These are phyloP conservation scores for Micromussa lordhowensis DNA, from an alignment of 92 coral and sea anemone species.

Conservation along the genomic window DNA sequence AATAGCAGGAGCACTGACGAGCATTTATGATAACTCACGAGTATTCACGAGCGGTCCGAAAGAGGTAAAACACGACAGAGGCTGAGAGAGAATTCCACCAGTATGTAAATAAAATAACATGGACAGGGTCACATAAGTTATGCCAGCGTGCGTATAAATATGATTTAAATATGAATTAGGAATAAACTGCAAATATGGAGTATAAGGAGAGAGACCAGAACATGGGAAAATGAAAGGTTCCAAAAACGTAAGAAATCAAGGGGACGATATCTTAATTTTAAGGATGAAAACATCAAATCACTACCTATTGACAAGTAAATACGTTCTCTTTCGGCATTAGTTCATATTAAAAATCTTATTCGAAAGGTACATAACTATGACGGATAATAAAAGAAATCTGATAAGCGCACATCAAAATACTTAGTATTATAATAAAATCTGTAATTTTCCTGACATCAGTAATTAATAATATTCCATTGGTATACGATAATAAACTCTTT, in stretches of 20 bases:
- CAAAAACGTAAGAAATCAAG: not conserved
- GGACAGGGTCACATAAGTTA: not conserved
- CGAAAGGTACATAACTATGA: not conserved
- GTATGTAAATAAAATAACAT: not conserved
- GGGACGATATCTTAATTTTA: not conserved
- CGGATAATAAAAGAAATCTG: conserved; percentile 8
- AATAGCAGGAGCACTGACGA: not conserved
- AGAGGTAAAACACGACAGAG: not conserved
- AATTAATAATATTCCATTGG: not conserved
- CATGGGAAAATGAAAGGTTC: not conserved
- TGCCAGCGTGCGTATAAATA: not conserved
- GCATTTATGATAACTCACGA: not conserved
- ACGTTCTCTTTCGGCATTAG: not conserved
- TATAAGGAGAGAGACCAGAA: not conserved
- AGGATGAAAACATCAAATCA: not conserved
- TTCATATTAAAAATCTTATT: not conserved
- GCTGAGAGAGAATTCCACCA: not conserved
- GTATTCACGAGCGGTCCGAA: not conserved
- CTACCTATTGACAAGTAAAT: not conserved
- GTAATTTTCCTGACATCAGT: not conserved
- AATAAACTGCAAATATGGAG: not conserved
- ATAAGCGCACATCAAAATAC: conserved; percentile 18
- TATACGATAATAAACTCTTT: not conserved
- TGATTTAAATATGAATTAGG: not conserved
- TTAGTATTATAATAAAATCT: conserved; percentile 1